Conservation (phyloP, 92 coral and sea anemone species). For the Virgularia gustaviana region DNA sequence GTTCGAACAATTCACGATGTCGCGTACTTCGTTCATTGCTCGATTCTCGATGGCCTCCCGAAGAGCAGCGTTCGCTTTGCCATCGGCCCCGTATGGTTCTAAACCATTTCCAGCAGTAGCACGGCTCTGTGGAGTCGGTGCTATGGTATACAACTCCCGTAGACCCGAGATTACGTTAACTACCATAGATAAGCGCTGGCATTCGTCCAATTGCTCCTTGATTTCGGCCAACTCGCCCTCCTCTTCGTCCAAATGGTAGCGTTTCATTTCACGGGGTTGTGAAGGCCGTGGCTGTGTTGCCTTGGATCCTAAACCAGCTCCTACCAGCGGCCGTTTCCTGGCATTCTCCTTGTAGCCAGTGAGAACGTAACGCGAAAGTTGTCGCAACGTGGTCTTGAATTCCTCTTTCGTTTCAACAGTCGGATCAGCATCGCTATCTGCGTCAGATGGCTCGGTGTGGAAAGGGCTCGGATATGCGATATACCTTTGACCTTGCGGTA, state of each 20-base stretch:
- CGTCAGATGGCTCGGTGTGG: no score
- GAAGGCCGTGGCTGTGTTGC: no score
- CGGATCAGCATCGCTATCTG: no score
- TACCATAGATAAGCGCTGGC: constrained; percentile 15
- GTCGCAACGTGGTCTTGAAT: not conserved
- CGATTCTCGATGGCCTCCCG: constrained; percentile 23
- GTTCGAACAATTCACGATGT: not conserved
- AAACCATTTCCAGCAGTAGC: not conserved
- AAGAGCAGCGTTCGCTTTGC: constrained; percentile 9
- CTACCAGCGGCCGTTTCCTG: not conserved
- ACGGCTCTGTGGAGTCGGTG: not conserved
- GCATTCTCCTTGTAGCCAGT: constrained; percentile 9
- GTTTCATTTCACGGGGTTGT: not conserved
- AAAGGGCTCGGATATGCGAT: no score
- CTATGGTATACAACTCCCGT: constrained; percentile 5
- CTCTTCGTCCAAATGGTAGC: constrained; percentile 16
- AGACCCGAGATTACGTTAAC: constrained; percentile 6
- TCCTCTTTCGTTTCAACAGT: constrained; percentile 6
- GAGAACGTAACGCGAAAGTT: constrained; percentile 25
- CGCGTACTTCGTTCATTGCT: constrained; percentile 6
- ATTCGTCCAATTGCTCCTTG: not conserved
- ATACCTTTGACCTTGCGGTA: no score
- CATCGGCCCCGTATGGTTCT: not conserved
- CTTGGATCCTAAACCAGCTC: no score
- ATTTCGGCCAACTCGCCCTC: constrained; percentile 17